Conservation (phyloP, 1,140 invertebrate genomes). For the Heliconius hewitsoni region DNA sequence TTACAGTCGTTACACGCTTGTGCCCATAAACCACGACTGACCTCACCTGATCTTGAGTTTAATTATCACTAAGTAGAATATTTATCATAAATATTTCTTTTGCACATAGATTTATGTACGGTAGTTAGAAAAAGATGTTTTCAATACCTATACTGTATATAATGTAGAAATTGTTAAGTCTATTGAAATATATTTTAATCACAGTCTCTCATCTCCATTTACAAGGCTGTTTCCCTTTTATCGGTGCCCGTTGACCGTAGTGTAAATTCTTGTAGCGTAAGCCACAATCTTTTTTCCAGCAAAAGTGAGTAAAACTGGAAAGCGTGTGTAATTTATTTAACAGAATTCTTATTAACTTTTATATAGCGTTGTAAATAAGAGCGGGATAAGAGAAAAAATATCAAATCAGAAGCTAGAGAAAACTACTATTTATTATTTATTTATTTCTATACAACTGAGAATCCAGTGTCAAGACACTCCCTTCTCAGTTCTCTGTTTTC, state of each 20-base stretch:
- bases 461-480: too few species aligned
- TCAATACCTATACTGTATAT: background rate
- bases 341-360: background rate
- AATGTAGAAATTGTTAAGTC: background rate
- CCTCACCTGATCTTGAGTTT: too few species aligned
- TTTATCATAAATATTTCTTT: too few species aligned
- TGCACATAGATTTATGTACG: too few species aligned
- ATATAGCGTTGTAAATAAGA: background rate
- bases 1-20: too few species aligned
- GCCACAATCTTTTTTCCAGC: slow-evolving; percentile 1
- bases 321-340: background rate
- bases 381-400: background rate
- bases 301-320: background rate
- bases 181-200: background rate
- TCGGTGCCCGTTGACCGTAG: background rate
- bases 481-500: too few species aligned
- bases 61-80: too few species aligned
- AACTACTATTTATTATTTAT: too few species aligned
- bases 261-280: slow-evolving; percentile 6
- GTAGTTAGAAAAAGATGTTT: background rate
- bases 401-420: background rate
- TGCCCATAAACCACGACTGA: too few species aligned
- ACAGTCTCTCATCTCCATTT: background rate
- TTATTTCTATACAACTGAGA: too few species aligned
- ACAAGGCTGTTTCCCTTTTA: background rate